Percentiles rank a stretch among this genome's conserved stretches.
Evolutionary conservation across 2,113 vertebrate species (phyloP).

Genomic region (Bos javanicus): DNA sequence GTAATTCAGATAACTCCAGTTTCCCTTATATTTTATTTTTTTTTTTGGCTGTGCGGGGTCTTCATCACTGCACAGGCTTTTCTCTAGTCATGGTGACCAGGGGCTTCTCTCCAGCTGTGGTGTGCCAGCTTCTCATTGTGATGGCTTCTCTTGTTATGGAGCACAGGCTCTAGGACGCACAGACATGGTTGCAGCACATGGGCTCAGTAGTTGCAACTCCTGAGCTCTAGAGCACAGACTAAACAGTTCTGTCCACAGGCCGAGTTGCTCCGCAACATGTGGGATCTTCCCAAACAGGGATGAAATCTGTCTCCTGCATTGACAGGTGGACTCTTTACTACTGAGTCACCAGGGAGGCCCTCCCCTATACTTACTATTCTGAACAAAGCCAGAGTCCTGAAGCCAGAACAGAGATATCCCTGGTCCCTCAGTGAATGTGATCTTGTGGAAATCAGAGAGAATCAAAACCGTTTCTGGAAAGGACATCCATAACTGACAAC

Average conservation of each 20-base stretch:
- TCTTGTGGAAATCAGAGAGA: background rate
- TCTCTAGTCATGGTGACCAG: background rate
- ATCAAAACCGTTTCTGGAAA: background rate
- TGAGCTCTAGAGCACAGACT: background rate
- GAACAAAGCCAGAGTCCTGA: background rate
- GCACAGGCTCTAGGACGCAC: background rate
- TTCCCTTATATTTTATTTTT: background rate
- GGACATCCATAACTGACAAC: background rate
- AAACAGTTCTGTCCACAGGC: background rate
- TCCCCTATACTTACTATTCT: background rate
- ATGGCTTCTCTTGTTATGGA: background rate
- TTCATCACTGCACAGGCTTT: background rate
- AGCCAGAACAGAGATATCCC: background rate
- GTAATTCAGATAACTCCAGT: background rate
- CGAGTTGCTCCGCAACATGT: accelerated
- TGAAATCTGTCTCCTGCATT: background rate
- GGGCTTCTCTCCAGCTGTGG: background rate
- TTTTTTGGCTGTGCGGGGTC: background rate
- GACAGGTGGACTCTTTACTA: background rate
- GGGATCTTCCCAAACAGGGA: background rate
- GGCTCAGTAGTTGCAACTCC: background rate
- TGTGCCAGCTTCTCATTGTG: background rate
- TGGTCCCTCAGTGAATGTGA: background rate
- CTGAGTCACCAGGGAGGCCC: background rate
- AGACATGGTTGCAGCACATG: background rate